Evolutionary conservation across 2,113 vertebrate species (phyloP).

Genomic region (Alexandromys fortis): DNA sequence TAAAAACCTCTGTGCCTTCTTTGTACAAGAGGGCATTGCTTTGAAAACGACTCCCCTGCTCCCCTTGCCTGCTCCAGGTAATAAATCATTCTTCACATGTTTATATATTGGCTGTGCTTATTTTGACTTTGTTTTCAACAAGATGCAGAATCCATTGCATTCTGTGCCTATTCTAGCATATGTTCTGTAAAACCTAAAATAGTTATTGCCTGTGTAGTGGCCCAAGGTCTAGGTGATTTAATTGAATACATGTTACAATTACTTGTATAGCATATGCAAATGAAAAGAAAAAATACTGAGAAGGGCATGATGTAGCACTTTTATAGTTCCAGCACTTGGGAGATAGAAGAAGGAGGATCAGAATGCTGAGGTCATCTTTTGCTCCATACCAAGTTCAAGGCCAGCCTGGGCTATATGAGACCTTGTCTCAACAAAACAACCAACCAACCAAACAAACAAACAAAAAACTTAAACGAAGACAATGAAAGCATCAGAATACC

Average conservation of each 20-base stretch:
- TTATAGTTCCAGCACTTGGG: background rate
- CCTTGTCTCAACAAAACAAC: background rate
- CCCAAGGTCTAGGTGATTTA: background rate
- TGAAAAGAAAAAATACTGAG: background rate
- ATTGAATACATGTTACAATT: background rate
- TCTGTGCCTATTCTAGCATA: background rate
- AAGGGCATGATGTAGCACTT: background rate
- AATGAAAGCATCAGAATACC: background rate
- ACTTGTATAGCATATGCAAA: background rate
- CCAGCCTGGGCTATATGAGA: background rate
- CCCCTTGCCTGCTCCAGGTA: background rate
- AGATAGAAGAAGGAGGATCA: background rate
- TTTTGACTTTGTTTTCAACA: background rate
- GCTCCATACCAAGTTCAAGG: background rate
- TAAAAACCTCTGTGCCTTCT: background rate
- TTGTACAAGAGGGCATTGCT: background rate
- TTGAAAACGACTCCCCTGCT: background rate
- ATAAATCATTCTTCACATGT: background rate
- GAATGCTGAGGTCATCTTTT: background rate
- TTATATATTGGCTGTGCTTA: background rate
- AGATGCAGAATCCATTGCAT: background rate
- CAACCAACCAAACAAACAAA: background rate
- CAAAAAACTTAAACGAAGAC: background rate
- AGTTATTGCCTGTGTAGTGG: conserved; percentile 16
- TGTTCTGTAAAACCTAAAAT: background rate